A percentile compares a stretch with the other conserved stretches of the same genome.
These are phyloP conservation scores for Eumerus sabulonum DNA, from an alignment of 2,888 invertebrate genomes.

Conservation along the genomic window DNA sequence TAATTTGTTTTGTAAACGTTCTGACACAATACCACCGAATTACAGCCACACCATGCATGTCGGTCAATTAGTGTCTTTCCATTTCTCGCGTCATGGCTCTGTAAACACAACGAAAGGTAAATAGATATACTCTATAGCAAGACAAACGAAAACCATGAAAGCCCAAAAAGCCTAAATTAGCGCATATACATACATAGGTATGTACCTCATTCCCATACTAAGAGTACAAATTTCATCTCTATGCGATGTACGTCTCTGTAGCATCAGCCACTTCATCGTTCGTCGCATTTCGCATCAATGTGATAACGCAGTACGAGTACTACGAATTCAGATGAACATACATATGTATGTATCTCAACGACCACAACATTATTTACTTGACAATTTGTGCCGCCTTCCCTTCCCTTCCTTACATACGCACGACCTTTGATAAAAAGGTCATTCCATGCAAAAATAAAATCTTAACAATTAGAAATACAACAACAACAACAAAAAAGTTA, in stretches of 20 bases:
- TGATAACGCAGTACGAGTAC: constrained; percentile 50
- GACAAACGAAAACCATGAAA: constrained; percentile 29
- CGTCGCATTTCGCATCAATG: constrained; percentile 37
- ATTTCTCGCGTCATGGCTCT: constrained; percentile 15
- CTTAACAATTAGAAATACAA: constrained; percentile 7
- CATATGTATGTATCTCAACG: constrained; percentile 1
- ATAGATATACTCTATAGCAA: constrained; percentile 27
- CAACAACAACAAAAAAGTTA: constrained; percentile 6
- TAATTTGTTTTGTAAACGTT: constrained; percentile 32
- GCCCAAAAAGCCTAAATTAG: constrained; percentile 43
- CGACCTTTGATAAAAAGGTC: constrained; percentile 64
- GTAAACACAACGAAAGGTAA: constrained; percentile 14
- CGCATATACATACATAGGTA: constrained; percentile 8
- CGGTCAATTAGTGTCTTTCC: constrained; percentile 40
- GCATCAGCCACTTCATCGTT: constrained; percentile 5
- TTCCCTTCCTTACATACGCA: constrained; percentile 29
- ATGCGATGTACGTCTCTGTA: constrained; percentile 9
- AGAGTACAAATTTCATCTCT: no score
- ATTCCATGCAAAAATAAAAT: constrained; percentile 26
- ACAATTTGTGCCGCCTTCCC: no score
- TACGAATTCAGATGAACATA: no score
- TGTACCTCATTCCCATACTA: not conserved
- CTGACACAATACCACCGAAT: constrained; percentile 29
- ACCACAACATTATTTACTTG: constrained; percentile 36
- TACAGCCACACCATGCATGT: constrained; percentile 22